Evolutionary conservation across 2,888 invertebrate genomes (phyloP), one percentile per base, ranked within the genome.

Genomic region (Troilus luridus): DNA sequence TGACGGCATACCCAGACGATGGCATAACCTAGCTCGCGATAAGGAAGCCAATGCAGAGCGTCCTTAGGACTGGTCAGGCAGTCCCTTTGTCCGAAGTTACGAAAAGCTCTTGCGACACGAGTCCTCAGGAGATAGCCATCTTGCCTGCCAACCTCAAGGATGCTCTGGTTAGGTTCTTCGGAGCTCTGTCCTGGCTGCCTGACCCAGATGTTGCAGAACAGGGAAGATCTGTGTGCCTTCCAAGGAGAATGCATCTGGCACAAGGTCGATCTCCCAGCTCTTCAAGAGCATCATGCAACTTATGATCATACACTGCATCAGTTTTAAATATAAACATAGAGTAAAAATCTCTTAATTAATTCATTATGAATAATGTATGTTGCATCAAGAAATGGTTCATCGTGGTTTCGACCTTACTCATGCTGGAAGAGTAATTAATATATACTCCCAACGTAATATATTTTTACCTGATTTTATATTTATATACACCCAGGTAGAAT

Each of bases 61-160:
- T 21, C 41, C 10, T 17, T 54, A 54, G n/a, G 85, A 14, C 85
- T 56, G 56, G 85, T 85, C 85, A 58, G 85, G 12, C 85, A 85
- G 85, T n/a, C 85, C 85, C 85, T 85, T 85, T 85, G 85, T 85
- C 85, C 3, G 12, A 56, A n/a, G n/a, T 85, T 85, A 85, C 56
- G 56, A 85, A 54, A 85, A n/a, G 5, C 21, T 85, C 56, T 85
- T 85, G 85, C 85, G 85, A 85, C 85, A 85, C 5, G 19, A 54
- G 56, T 21, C 56, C 54, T 11, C 56, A 85, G 14, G n/a, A 54
- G 85, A 85, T 85, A 85, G 85, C 85, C 85, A 85, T 85, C 85
- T 85, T 85, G 56, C 56, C 54, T 85, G 85, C 85, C 85, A 85
- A 85, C 85, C 56, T 85, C 85, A 85, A 85, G 85, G 85, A 85